These are phyloP conservation scores for Chroicocephalus ridibundus DNA, from an alignment of 2,113 vertebrate species.

Conservation along the genomic window DNA sequence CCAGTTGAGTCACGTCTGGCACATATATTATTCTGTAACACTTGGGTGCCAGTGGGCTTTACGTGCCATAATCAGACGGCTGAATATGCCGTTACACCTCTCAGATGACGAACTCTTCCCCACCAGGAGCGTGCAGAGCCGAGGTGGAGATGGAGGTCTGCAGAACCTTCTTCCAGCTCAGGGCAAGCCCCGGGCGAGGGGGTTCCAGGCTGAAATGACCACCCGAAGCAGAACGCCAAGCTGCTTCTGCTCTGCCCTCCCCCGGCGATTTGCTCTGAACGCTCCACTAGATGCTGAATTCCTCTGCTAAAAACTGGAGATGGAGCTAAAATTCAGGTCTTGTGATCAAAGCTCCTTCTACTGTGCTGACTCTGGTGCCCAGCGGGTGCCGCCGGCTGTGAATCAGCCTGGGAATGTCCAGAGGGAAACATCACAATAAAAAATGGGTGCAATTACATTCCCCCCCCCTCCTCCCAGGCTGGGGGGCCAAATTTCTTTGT, in stretches of 20 bases:
- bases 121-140: background rate
- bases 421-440: background rate
- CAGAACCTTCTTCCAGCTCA: background rate
- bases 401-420: background rate
- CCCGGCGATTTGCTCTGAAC: background rate
- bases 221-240: accelerated
- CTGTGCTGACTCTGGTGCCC: background rate
- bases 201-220: background rate
- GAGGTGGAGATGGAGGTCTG: background rate
- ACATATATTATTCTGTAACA: background rate
- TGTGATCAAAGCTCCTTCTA: background rate
- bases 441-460: background rate
- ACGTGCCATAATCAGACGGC: accelerated
- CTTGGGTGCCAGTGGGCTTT: accelerated
- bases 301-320: background rate
- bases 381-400: accelerated
- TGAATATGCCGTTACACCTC: background rate
- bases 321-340: background rate
- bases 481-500: background rate
- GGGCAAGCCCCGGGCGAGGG: background rate
- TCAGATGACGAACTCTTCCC: background rate
- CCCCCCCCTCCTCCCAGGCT: background rate
- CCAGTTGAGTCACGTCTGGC: accelerated
- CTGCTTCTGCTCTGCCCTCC: background rate
- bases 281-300: background rate